Evolutionary conservation across 2,113 vertebrate genomes (phyloP).

Genomic region (Saimiri boliviensis): DNA sequence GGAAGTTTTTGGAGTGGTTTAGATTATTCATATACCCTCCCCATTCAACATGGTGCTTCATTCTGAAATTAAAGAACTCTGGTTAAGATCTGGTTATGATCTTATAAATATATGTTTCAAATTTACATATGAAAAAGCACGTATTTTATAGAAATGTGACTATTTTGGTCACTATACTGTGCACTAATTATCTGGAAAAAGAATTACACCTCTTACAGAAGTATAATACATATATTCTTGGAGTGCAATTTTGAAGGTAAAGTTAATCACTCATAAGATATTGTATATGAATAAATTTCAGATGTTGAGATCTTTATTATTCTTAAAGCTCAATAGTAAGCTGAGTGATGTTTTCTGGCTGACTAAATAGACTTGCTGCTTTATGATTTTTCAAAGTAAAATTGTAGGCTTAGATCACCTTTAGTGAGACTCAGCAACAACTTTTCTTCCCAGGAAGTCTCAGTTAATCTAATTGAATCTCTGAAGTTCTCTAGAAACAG

Average conservation of each 20-base stretch:
- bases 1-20: not conserved
- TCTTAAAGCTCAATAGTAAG: not conserved
- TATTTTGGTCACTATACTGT: not conserved
- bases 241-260: not conserved
- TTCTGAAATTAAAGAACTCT: not conserved
- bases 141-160: not conserved
- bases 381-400: constrained; percentile 45
- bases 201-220: not conserved
- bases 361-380: not conserved
- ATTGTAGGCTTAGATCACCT: constrained; percentile 5
- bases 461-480: constrained; percentile 14
- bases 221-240: not conserved
- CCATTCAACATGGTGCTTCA: not conserved
- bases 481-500: constrained; percentile 11
- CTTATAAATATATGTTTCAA: not conserved
- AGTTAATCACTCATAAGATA: not conserved
- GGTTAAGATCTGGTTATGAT: not conserved
- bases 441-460: not conserved
- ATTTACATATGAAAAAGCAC: not conserved
- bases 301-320: not conserved
- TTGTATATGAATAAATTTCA: not conserved
- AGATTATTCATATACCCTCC: not conserved
- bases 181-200: not conserved
- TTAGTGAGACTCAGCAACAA: constrained; percentile 31
- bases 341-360: not conserved